Conservation (phyloP, 2,888 invertebrate genomes). For the Pristionchus maxplancki region DNA sequence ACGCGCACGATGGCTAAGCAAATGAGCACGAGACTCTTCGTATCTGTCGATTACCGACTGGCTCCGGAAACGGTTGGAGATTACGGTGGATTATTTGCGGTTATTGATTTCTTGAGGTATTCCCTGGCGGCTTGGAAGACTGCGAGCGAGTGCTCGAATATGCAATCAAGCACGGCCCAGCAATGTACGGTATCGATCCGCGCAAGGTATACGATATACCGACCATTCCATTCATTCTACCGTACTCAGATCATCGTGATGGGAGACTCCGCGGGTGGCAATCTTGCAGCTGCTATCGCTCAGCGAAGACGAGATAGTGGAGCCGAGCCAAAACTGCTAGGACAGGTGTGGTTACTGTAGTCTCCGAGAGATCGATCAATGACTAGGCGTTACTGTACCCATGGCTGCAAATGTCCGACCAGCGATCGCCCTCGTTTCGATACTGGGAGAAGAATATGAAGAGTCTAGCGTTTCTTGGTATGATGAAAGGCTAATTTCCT, state of each 20-base stretch:
- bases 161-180: conserved; percentile 65
- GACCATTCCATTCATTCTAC: background rate
- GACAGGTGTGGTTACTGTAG: conserved; percentile 53
- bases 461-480: conserved; percentile 66
- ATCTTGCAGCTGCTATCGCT: conserved; percentile 66
- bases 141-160: conserved; percentile 76
- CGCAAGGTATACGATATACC: conserved; percentile 56
- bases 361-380: no score
- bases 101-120: conserved; percentile 65
- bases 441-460: conserved; percentile 59
- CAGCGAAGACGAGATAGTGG: conserved; percentile 59
- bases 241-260: conserved; percentile 62
- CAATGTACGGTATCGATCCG: conserved; percentile 64
- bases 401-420: conserved; percentile 77
- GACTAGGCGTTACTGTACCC: conserved; percentile 77
- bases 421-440: conserved; percentile 76
- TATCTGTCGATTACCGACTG: conserved; percentile 76
- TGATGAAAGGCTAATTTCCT: background rate
- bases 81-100: conserved; percentile 49
- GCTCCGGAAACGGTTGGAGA: conserved; percentile 76
- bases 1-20: conserved; percentile 63
- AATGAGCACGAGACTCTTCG: conserved; percentile 58
- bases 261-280: conserved; percentile 76
- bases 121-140: conserved; percentile 78
- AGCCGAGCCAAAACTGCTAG: conserved; percentile 59